Evolutionary conservation across 2,113 vertebrate species (phyloP).

Genomic region (Anhinga anhinga): DNA sequence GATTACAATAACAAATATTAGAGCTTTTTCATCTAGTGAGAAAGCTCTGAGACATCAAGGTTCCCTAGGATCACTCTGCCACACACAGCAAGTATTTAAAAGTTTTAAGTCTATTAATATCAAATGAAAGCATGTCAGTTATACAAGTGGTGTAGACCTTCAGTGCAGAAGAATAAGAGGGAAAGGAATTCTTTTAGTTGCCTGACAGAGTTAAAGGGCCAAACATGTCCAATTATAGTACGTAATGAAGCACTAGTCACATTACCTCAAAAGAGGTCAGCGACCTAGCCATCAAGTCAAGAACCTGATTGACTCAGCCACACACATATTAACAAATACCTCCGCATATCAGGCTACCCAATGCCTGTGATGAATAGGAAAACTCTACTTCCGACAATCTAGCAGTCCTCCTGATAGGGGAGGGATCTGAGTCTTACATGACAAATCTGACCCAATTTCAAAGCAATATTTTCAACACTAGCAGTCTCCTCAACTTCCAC

Average conservation of each 20-base stretch:
- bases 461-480: background rate
- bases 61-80: background rate
- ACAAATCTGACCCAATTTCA: background rate
- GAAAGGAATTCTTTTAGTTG: background rate
- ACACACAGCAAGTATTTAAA: background rate
- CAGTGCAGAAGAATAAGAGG: background rate
- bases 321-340: background rate
- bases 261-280: background rate
- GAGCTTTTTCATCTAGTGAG: background rate
- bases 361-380: background rate
- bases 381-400: background rate
- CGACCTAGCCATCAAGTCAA: background rate
- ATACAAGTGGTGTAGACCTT: background rate
- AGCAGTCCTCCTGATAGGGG: background rate
- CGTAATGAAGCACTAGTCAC: background rate
- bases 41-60: background rate
- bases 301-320: background rate
- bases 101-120: background rate
- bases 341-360: background rate
- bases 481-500: background rate
- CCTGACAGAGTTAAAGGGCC: background rate
- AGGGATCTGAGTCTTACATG: background rate
- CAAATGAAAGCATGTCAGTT: background rate
- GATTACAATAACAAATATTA: background rate
- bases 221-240: background rate